phyloP scores from a whole-genome alignment of 1,140 invertebrate genomes.

The Hyles euphorbiae region DNA sequence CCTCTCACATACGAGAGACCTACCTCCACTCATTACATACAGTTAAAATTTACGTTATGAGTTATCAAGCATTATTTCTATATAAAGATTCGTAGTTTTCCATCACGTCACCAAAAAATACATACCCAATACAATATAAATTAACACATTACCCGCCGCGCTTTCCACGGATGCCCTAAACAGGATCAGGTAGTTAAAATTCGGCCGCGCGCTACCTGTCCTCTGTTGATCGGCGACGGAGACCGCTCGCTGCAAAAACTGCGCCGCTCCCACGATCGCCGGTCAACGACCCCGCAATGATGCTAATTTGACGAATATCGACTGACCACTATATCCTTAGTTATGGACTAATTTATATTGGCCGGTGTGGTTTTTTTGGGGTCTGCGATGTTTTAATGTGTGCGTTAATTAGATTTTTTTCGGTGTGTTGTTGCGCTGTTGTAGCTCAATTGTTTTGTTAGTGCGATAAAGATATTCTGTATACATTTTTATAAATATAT shows the following conservation, averaged over 20 bases:
- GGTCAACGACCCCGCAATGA: conserved; percentile 37
- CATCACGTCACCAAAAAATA: no score
- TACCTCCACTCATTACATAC: no score
- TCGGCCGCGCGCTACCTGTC: conserved; percentile 33
- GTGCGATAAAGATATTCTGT: no score
- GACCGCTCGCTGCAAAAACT: conserved; percentile 24
- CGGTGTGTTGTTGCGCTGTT: no score
- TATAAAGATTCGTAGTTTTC: no score
- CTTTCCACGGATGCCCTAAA: conserved; percentile 10
- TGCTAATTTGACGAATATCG: conserved; percentile 44
- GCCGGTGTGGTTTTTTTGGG: not conserved
- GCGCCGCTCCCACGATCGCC: conserved; percentile 36
- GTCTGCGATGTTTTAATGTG: not conserved
- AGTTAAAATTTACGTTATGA: no score
- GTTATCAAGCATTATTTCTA: no score
- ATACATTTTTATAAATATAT: no score
- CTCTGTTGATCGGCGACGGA: conserved; percentile 5
- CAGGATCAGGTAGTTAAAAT: conserved; percentile 23
- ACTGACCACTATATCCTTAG: conserved; percentile 9
- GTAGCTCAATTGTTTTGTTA: no score
- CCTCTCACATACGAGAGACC: no score
- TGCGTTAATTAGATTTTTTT: no score
- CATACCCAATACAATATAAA: conserved; percentile 9
- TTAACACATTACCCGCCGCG: no score
- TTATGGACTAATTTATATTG: not conserved